A percentile compares a stretch with the other conserved stretches of the same genome.
Conservation (phyloP, 2,113 vertebrate genomes). For the Lynx canadensis region DNA sequence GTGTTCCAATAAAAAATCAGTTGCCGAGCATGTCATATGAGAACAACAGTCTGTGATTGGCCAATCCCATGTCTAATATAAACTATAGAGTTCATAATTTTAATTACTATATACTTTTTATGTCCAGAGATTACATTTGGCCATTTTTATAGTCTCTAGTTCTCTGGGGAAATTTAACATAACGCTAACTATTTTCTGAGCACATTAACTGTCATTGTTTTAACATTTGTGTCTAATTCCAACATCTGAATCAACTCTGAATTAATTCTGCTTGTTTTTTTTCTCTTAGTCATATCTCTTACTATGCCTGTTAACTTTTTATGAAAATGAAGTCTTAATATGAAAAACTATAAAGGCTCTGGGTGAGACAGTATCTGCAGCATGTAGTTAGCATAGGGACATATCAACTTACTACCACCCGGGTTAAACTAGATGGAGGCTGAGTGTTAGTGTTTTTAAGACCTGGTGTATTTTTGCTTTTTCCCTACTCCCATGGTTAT, state of each 20-base stretch:
- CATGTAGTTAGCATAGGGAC: neutral
- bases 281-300: neutral
- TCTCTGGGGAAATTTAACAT: neutral
- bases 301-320: neutral
- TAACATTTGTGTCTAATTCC: neutral
- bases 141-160: neutral
- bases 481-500: neutral
- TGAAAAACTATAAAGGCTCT: too few relatives aligned
- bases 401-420: neutral
- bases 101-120: neutral
- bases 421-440: neutral
- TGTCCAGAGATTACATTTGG: neutral
- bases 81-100: neutral
- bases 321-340: neutral
- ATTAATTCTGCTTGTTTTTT: neutral
- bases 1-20: neutral
- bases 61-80: neutral
- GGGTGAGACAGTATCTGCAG: neutral
- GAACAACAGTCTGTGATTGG: neutral
- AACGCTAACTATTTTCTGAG: neutral
- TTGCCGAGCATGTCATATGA: neutral
- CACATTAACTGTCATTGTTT: neutral
- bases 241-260: neutral
- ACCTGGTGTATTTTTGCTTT: neutral
- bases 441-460: neutral